Base-by-base conservation (phyloP, 2,888 invertebrate species). In the Ceraclea dissimilis region DNA sequence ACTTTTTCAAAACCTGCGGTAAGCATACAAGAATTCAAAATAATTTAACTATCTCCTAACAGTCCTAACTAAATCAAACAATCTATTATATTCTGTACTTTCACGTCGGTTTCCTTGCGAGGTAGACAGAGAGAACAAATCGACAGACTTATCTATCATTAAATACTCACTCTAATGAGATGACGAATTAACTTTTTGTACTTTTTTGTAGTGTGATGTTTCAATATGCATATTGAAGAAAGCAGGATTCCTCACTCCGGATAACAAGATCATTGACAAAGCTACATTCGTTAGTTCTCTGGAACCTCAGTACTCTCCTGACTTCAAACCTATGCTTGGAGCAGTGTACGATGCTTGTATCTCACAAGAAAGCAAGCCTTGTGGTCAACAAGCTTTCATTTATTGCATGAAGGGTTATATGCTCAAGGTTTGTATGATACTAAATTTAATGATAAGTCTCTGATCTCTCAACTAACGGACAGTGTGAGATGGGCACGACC, bases 281-380 rank as follows among this genome's bases (percentile, higher is more conserved):
- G 21, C 51, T 11, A 56, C 58, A 22, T 31, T 57, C 20, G 48
- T 54, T 34, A 31, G 54, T 5, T 54, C 49, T 51, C 49, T 56
- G 47, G 54, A 56, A 22, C 6, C 13, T n/a, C 49, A 51, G 22
- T 61, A 54, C 31, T 31, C 54, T 2, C 51, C 49, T n/a, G 54
- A 58, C n/a, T 61, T 53, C 54, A 57, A 51, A 26, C 18, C 51
- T 2, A 46, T 51, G 17, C 34, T 61, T 10, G 54, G 39, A 39
- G 8, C 13, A 39, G 4, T 13, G 4, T 39, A n/a, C 16, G 39
- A 39, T 39, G 49, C 18, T 13, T 39, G 39, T 13, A 39, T 39
- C 13, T 5, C 2, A 2, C 39, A 39, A 39, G 39, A 4, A 4
- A 16, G 8, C 5, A 39, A 39, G 16, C 13, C 39, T 39, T 39